A percentile compares a stretch with the other conserved stretches of the same genome.
These are phyloP conservation scores for Euschistus heros DNA, from an alignment of 1,140 invertebrate genomes.

Conservation along the genomic window DNA sequence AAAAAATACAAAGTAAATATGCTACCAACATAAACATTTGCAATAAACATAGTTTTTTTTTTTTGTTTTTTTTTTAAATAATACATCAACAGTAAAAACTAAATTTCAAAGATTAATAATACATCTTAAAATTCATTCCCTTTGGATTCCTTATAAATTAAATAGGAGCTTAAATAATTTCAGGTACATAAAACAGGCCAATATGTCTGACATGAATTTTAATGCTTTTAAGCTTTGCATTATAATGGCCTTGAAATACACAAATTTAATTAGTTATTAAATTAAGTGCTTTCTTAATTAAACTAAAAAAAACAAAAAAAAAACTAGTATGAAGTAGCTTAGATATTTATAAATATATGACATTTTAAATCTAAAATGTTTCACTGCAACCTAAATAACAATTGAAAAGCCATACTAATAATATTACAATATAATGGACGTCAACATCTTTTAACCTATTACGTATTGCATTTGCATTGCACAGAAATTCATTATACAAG, in stretches of 20 bases:
- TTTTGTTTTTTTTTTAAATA: not conserved
- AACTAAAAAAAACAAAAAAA: not conserved
- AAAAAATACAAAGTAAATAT: conserved; percentile 2
- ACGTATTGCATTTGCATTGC: conserved; percentile 4
- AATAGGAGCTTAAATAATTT: conserved; percentile 18
- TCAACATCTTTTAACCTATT: not conserved
- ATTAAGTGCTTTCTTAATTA: not conserved
- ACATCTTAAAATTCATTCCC: conserved; percentile 7
- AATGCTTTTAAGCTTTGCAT: not conserved
- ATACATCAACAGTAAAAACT: conserved; percentile 4
- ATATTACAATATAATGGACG: conserved; percentile 9
- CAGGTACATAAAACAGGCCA: conserved; percentile 18
- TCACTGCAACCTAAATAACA: not conserved
- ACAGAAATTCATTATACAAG: conserved; percentile 3
- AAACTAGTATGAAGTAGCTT: not conserved
- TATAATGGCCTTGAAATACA: not conserved
- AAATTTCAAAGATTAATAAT: not conserved
- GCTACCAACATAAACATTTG: not conserved
- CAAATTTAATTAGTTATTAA: not conserved
- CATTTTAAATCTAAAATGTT: not conserved
- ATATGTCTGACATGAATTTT: not conserved
- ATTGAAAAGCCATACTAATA: not conserved
- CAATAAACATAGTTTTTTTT: conserved; percentile 2
- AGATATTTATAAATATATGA: not conserved
- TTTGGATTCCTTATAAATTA: conserved; percentile 5